A percentile compares a stretch with the other conserved stretches of the same genome.
phyloP scores from a whole-genome alignment of 1,140 invertebrate genomes.

The Achatina immaculata region DNA sequence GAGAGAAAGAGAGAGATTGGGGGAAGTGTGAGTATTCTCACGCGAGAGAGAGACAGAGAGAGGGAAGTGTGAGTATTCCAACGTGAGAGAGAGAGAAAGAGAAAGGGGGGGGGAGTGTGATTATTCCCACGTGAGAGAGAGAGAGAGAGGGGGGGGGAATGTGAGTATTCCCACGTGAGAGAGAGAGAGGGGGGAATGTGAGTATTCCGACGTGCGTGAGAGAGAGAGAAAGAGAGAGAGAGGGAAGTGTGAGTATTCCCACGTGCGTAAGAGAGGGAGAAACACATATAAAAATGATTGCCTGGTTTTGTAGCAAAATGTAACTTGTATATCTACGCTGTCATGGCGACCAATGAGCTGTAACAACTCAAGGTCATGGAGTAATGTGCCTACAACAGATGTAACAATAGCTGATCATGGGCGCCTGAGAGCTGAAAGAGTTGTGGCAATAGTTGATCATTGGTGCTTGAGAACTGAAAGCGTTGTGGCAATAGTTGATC shows the following conservation, averaged over 20 bases:
- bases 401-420: too few relatives aligned
- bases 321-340: too few relatives aligned
- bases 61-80: not conserved
- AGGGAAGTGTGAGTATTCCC: not conserved
- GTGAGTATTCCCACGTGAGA: constrained; percentile 27
- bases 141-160: constrained; percentile 14
- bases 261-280: too few relatives aligned
- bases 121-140: not conserved
- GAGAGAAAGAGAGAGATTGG: not conserved
- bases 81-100: not conserved
- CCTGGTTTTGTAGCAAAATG: too few relatives aligned
- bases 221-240: not conserved
- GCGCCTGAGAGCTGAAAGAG: too few relatives aligned
- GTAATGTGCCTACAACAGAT: too few relatives aligned
- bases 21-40: not conserved
- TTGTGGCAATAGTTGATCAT: too few relatives aligned
- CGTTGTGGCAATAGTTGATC: too few relatives aligned
- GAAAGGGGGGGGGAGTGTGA: not conserved
- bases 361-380: too few relatives aligned
- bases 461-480: too few relatives aligned
- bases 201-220: not conserved
- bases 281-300: too few relatives aligned
- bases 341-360: too few relatives aligned
- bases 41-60: not conserved
- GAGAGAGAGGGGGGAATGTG: not conserved